A percentile compares a stretch with the other conserved stretches of the same genome.
Evolutionary conservation across 2,888 invertebrate species (phyloP).

Genomic region (Latrodectus hesperus): DNA sequence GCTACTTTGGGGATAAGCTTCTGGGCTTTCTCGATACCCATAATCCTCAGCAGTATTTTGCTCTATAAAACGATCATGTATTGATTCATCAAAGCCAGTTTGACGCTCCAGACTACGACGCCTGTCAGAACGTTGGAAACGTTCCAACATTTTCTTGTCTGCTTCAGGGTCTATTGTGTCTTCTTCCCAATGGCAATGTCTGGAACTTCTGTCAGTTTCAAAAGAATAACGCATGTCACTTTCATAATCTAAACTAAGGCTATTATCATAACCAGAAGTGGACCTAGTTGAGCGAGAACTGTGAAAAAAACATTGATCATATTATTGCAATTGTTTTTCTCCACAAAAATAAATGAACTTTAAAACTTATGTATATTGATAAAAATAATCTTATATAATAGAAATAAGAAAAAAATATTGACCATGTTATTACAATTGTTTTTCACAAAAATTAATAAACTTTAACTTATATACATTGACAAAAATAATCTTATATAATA

Average conservation of each 20-base stretch:
- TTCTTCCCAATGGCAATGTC: constrained; percentile 63
- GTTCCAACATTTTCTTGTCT: constrained; percentile 56
- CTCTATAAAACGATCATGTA: constrained; percentile 50
- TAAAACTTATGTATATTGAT: no score
- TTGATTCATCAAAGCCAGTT: constrained; percentile 70
- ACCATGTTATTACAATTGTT: no score
- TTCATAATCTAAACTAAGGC: constrained; percentile 68
- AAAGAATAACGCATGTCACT: constrained; percentile 65
- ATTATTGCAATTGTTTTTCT: no score
- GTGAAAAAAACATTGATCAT: not conserved
- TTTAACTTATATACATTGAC: no score
- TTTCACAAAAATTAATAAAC: no score
- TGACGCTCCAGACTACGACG: constrained; percentile 71
- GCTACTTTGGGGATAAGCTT: constrained; percentile 69
- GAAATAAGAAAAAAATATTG: no score
- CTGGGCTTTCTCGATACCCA: constrained; percentile 68
- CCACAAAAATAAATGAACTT: no score
- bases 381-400: no score
- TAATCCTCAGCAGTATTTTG: constrained; percentile 46
- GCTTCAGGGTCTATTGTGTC: constrained; percentile 63
- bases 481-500: no score
- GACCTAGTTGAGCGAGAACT: constrained; percentile 66
- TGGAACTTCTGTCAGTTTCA: constrained; percentile 55
- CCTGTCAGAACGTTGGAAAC: constrained; percentile 60
- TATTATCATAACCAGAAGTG: constrained; percentile 70